Evolutionary conservation across 2,113 vertebrate species (phyloP).

Genomic region (Cettia cetti): DNA sequence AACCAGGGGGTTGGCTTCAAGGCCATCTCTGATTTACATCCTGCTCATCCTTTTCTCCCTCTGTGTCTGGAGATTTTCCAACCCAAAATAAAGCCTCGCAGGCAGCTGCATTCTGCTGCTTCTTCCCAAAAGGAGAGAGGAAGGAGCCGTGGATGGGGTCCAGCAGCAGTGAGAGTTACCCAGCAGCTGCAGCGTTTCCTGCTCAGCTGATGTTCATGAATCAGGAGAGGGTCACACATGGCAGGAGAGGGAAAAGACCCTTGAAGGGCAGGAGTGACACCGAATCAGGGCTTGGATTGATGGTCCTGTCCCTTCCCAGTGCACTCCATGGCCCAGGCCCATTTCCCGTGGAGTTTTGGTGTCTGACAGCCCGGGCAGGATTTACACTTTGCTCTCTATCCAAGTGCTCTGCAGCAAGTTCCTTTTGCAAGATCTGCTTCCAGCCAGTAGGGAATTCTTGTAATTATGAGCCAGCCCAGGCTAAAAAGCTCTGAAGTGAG

Average conservation of each 20-base stretch:
- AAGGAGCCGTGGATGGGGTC: background rate
- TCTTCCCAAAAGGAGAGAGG: background rate
- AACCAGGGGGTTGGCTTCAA: background rate
- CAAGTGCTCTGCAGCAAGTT: background rate
- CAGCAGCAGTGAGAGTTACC: background rate
- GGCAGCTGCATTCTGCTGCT: constrained; percentile 19
- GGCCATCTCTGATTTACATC: background rate
- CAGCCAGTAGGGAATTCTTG: background rate
- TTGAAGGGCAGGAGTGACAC: background rate
- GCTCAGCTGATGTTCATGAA: background rate
- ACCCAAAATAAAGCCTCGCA: background rate
- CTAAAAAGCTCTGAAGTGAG: background rate
- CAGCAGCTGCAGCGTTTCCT: constrained; percentile 2
- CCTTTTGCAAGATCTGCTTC: background rate
- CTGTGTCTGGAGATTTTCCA: background rate
- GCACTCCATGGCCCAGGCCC: rapidly evolving
- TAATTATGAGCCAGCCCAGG: background rate
- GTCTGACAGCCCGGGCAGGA: background rate
- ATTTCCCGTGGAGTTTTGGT: background rate
- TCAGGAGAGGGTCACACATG: background rate
- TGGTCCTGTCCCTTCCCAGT: background rate
- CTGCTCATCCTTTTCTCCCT: rapidly evolving
- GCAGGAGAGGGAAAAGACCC: background rate
- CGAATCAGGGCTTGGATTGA: background rate
- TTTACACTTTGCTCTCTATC: background rate